A percentile compares a stretch with the other conserved stretches of the same genome.
Evolutionary conservation across 2,113 vertebrate species (phyloP).

Genomic region (Garra rufa): DNA sequence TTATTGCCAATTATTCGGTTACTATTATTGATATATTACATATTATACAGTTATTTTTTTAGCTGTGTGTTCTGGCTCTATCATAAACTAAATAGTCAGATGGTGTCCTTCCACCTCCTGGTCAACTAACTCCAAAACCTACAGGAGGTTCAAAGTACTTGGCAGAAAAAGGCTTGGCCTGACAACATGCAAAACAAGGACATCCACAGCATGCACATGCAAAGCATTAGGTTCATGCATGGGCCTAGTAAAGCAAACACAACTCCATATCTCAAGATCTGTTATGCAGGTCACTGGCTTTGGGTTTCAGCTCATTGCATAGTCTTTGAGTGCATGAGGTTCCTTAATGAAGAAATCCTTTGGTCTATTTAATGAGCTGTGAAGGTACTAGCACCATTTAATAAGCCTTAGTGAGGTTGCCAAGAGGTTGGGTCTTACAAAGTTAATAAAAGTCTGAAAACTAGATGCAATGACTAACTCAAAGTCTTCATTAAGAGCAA

Average conservation of each 20-base stretch:
- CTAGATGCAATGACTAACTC: not conserved
- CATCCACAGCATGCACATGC: slow-evolving; percentile 18
- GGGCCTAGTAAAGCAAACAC: slow-evolving; percentile 22
- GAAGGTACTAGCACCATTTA: not conserved
- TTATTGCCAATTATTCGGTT: not conserved
- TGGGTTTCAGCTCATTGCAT: slow-evolving; percentile 21
- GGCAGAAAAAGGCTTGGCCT: slow-evolving; percentile 18
- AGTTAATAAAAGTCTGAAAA: slow-evolving; percentile 18
- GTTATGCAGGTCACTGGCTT: slow-evolving; percentile 5
- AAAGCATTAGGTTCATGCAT: slow-evolving; percentile 22
- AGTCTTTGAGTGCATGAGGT: not conserved
- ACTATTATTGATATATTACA: not conserved
- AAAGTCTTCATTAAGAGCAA: not conserved
- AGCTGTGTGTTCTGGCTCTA: not conserved
- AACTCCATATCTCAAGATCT: not conserved
- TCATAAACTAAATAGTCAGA: not conserved
- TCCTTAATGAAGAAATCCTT: not conserved
- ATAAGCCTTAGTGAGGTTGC: not conserved
- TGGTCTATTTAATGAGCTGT: not conserved
- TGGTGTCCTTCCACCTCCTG: not conserved
- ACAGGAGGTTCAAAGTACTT: slow-evolving; percentile 6
- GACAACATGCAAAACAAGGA: slow-evolving; percentile 41
- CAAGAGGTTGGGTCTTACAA: not conserved
- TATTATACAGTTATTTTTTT: not conserved
- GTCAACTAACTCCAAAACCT: not conserved